These are phyloP conservation scores for Champsocephalus esox DNA, from an alignment of 2,797 vertebrate species.

Conservation along the genomic window DNA sequence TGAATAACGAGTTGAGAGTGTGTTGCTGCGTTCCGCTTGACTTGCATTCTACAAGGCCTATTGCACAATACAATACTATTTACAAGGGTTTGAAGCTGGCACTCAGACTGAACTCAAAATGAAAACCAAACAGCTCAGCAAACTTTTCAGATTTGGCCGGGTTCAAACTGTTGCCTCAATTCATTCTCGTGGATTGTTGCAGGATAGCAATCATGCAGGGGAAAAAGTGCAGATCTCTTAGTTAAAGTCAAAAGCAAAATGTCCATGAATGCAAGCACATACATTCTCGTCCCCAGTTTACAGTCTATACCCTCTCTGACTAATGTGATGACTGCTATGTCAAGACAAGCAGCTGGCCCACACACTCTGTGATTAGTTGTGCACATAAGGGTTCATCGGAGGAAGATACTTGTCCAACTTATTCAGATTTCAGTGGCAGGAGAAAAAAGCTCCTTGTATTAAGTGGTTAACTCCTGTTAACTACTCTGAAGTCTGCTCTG, in stretches of 20 bases:
- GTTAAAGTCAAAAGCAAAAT: not conserved
- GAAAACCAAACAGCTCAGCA: not conserved
- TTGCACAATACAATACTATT: constrained; percentile 20
- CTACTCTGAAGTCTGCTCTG: constrained; percentile 42
- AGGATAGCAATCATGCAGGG: not conserved
- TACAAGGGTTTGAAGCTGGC: not conserved
- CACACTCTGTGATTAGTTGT: constrained; percentile 16
- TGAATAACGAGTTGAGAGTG: constrained; percentile 1
- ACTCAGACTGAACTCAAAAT: not conserved
- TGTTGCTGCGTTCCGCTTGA: not conserved
- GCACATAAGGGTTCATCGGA: constrained; percentile 24
- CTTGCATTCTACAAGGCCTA: constrained; percentile 6
- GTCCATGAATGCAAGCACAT: constrained; percentile 12
- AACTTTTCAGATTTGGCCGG: not conserved
- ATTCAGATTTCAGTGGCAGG: constrained; percentile 34
- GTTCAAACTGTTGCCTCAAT: not conserved
- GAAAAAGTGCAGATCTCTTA: not conserved
- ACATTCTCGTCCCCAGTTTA: constrained; percentile 30
- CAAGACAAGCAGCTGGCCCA: constrained; percentile 53
- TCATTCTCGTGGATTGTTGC: constrained; percentile 4
- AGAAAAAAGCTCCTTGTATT: constrained; percentile 44
- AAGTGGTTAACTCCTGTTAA: constrained; percentile 36
- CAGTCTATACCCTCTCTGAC: constrained; percentile 28
- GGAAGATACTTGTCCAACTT: constrained; percentile 39
- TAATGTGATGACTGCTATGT: constrained; percentile 43